Evolutionary conservation across 2,888 invertebrate species (phyloP), one percentile per base, ranked within the genome.

Genomic region (Tetrapedia diversipes): DNA sequence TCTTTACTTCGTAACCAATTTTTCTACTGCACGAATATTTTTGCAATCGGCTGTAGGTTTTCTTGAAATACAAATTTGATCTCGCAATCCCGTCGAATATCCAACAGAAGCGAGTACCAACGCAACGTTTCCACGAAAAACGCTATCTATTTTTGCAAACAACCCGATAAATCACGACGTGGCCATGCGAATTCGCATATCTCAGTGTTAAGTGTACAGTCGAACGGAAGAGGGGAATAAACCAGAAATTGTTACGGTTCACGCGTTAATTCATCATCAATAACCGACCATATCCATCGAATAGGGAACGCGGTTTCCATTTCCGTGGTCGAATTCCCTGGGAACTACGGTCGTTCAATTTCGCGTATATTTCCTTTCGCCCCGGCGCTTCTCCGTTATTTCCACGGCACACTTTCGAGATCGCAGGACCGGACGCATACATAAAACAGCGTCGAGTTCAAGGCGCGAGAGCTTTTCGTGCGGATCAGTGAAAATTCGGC

Each of bases 401-500:
- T 16, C 4, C 22, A 11, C 10, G n/a, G 16, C 22, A 43, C 27
- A 10, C 22, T 39, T 37, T n/a, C n/a, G 57, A 16, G 32, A 43
- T n/a, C 37, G 4, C 24, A 7, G 19, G 51, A 11, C 22, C 19
- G 39, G 14, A 16, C 27, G 37, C 37, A 37, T 45, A 56, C 29
- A 51, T 43, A 32, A 76, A 72, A 66, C 49, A 54, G 22, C 29
- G 32, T 16, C 43, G 54, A 10, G 39, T 37, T 51, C 34, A 4
- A 47, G 45, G 27, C 27, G 34, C 53, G 61, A 43, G 61, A 43
- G 39, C 49, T 39, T 60, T 34, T 67, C 68, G 37, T 16, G 45
- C 60, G 72, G 78, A 78, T 61, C 41, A 47, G 10, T 43, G 73
- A 60, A n/a, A 72, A 68, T 78, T 73, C 45, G 67, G 63, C 53